These are phyloP conservation scores for Eublepharis macularius DNA, from an alignment of 2,113 vertebrate species.

Conservation along the genomic window DNA sequence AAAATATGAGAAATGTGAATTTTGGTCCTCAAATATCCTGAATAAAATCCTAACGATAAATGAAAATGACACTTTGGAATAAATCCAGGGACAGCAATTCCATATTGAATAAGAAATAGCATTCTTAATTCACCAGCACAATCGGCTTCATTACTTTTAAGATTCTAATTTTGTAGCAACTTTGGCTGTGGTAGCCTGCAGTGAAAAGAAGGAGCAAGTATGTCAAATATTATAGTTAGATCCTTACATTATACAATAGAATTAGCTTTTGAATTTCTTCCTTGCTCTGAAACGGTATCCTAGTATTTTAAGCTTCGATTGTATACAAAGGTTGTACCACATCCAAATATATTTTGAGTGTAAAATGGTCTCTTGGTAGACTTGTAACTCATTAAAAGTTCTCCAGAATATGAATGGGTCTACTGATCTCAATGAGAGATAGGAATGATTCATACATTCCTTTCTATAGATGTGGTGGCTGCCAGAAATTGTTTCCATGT, in stretches of 20 bases:
- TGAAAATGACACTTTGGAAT: constrained; percentile 61
- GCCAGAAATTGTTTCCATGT: neutral
- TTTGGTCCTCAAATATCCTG: constrained; percentile 58
- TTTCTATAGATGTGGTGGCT: neutral
- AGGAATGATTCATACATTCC: neutral
- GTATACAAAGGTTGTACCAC: neutral
- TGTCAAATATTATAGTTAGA: constrained; percentile 45
- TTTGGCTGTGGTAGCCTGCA: constrained; percentile 21
- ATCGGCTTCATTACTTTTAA: constrained; percentile 61
- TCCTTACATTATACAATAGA: constrained; percentile 15
- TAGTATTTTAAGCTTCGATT: neutral
- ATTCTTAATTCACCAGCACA: constrained; percentile 54
- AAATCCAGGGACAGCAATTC: constrained; percentile 62
- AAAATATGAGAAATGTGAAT: constrained; percentile 62
- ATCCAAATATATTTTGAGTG: neutral
- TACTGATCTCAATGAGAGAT: neutral
- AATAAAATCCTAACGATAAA: constrained; percentile 62
- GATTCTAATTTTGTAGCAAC: constrained; percentile 47
- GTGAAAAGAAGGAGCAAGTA: constrained; percentile 12
- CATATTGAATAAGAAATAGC: constrained; percentile 55
- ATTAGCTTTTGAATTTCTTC: constrained; percentile 25
- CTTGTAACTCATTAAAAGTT: neutral
- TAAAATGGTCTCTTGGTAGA: neutral
- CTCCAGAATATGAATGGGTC: neutral
- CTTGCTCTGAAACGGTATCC: neutral